Evolutionary conservation across 2,888 invertebrate genomes (phyloP), one percentile per base, ranked within the genome.

Genomic region (Ametastegia equiseti): DNA sequence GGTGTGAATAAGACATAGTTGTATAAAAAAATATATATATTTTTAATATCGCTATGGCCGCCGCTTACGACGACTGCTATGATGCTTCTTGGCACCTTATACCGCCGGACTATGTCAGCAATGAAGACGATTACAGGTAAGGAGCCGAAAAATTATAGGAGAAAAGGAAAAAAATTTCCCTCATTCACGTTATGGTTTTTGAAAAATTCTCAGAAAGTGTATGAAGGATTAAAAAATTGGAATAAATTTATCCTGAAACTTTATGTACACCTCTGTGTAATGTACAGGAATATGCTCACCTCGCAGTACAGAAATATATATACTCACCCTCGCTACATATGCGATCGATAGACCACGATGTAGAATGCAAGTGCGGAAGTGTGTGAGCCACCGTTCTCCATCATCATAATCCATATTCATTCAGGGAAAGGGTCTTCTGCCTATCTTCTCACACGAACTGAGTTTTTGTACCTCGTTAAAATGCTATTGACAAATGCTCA

Each of bases 91-190:
- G 95, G 95, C 94, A 95, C 82, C 93, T 95, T 85, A 94, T 95
- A 85, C 95, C 95, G 11, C 94, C 95, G 88, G 96, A 96, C 91
- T 96, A 96, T 90, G 94, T 94, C 57, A 93, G 92, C 83, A 90
- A 93, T 92, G 96, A 95, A 65, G 96, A 96, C 77, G 96, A 96
- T 88, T 96, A 95, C 90, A 93, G 95, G 92, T 94, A 93, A 89
- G 86, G 81, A 11, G n/a, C n/a, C n/a, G n/a, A n/a, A n/a, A n/a
- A n/a, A n/a, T n/a, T n/a, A n/a, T n/a, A n/a, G n/a, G n/a, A 67
- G 75, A 65, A 71, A 79, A 33, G 30, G 13, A 27, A 19, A 39
- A 39, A 23, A 39, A 19, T 27, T 36, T 0, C 19, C 13, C 0
- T 36, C 23, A 5, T 6, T 27, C 63, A 13, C 11, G 13, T 63